Evolutionary conservation across 2,797 vertebrate genomes (phyloP), one percentile per base, ranked within the genome.

Genomic region (Pangasius krempfi): DNA sequence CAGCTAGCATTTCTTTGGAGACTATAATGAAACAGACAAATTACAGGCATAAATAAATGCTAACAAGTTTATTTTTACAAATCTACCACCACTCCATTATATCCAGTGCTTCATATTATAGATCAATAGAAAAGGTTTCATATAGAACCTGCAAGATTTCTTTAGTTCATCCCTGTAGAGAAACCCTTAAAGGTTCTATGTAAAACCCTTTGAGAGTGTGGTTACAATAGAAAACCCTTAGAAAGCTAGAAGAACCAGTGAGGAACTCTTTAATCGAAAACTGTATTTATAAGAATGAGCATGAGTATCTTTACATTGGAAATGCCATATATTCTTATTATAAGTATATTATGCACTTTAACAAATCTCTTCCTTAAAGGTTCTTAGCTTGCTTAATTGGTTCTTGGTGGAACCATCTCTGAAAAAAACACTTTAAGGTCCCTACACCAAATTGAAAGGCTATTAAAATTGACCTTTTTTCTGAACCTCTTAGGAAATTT

Each of bases 51-150:
- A 44, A 82, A 83, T 47, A 62, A 62, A 82, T 0, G 60, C 60
- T 66, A 83, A 83, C 58, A 47, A n/a, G 25, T 82, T 82, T 83
- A 47, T 83, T 83, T 66, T 84, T 66, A 66, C 40, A 66, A 66
- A 64, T 64, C 40, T 30, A 84, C 5, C 40, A 64, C 22, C 81
- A 9, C 81, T 30, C 13, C 60, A 50, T 47, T 30, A 47, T 47
- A 64, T 12, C 25, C 25, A 47, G 14, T 18, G 60, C 18, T 66
- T 20, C 7, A 66, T 30, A 50, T 2, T 64, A 3, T 44, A 64
- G 40, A 6, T 44, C 47, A 27, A 47, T 64, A 64, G 2, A 82
- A 47, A 18, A 16, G 12, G 0, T 64, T 18, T 20, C 27, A 33
- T 27, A 33, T 27, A 62, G 12, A 33, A 40, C 1, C 27, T n/a